phyloP scores from a whole-genome alignment of 2,888 invertebrate species.

The Cephus nigrinus region DNA sequence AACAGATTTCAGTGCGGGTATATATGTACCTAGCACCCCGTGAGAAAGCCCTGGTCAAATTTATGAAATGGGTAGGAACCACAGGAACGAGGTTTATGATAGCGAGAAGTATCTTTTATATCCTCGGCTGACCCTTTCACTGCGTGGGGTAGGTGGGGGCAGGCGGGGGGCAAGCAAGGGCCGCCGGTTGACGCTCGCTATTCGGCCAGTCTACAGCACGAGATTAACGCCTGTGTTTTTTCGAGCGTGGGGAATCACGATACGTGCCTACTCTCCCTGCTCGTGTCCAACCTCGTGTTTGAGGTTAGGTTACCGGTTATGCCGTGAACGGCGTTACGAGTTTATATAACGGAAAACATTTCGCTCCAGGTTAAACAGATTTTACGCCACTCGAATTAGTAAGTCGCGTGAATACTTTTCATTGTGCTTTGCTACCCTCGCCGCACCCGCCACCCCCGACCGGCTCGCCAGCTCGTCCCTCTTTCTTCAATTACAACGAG shows the following conservation, averaged over 20 bases:
- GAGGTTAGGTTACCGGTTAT: not conserved
- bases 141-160: not conserved
- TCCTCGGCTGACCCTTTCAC: constrained; percentile 1
- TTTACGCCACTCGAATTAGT: not conserved
- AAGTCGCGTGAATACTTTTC: not conserved
- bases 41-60: not conserved
- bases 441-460: not conserved
- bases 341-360: not conserved
- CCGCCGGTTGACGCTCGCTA: not conserved
- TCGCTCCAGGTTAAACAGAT: not conserved
- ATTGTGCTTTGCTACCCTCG: not conserved
- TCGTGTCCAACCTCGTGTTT: not conserved
- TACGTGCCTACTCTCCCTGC: not conserved
- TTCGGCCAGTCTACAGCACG: not conserved
- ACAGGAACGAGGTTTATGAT: not conserved
- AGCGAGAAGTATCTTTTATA: constrained; percentile 4
- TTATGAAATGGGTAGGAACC: not conserved
- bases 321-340: not conserved
- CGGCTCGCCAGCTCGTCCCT: not conserved
- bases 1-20: not conserved
- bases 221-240: not conserved
- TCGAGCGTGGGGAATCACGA: not conserved
- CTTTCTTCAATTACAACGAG: not conserved
- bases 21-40: not conserved
- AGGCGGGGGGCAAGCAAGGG: too few relatives aligned